Conservation (phyloP, 2,113 vertebrate species). For the Siphamia tubifer region DNA sequence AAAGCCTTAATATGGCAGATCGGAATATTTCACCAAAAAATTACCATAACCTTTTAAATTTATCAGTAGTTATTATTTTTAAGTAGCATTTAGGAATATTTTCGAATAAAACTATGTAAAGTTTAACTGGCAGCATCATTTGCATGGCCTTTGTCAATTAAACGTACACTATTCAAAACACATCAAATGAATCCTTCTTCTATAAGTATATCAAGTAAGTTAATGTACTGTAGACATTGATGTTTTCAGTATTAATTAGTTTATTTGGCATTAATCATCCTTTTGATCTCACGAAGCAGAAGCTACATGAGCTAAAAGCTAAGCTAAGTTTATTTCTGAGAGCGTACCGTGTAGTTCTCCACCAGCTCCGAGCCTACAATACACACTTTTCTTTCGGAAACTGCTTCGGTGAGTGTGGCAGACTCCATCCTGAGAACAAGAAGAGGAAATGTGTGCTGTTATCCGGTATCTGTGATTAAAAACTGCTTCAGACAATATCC, state of each 20-base stretch:
- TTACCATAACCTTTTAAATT: too few relatives aligned
- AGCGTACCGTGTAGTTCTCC: slow-evolving; percentile 89
- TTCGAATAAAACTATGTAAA: too few relatives aligned
- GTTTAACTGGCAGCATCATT: too few relatives aligned
- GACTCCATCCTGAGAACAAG: slow-evolving; percentile 79
- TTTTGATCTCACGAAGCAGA: neutral
- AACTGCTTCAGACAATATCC: neutral
- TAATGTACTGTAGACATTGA: too few relatives aligned
- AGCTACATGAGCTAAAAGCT: neutral
- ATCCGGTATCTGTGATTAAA: neutral
- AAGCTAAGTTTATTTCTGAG: slow-evolving; percentile 3
- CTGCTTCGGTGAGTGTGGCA: slow-evolving; percentile 68
- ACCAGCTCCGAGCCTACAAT: slow-evolving; percentile 90
- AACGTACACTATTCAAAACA: too few relatives aligned
- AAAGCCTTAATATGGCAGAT: too few relatives aligned
- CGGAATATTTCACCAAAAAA: too few relatives aligned
- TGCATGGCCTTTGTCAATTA: too few relatives aligned
- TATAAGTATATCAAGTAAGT: too few relatives aligned
- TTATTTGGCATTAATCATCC: neutral
- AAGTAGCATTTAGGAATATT: too few relatives aligned
- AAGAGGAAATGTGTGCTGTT: neutral
- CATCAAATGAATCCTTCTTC: too few relatives aligned
- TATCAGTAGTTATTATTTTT: too few relatives aligned
- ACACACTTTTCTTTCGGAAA: slow-evolving; percentile 80
- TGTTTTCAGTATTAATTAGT: accelerated